Conservation (phyloP, 1,140 invertebrate species). For the Hirudo medicinalis region DNA sequence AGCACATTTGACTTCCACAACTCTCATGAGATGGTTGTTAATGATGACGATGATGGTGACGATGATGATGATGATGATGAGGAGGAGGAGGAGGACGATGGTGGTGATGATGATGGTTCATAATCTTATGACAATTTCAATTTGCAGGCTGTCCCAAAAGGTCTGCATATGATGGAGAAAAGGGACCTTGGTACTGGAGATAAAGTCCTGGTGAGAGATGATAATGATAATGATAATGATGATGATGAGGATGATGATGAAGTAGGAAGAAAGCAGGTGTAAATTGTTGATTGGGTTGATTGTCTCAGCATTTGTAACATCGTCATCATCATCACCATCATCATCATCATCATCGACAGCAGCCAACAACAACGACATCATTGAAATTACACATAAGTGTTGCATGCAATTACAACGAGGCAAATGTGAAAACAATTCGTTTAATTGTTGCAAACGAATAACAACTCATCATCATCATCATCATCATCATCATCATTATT, state of each 20-base stretch:
- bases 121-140: too few relatives aligned
- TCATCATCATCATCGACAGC: neutral
- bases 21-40: neutral
- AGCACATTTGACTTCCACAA: too few relatives aligned
- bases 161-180: too few relatives aligned
- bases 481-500: neutral
- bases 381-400: neutral
- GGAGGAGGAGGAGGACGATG: neutral
- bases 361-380: neutral
- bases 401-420: neutral
- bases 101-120: too few relatives aligned
- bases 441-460: neutral
- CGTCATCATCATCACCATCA: neutral
- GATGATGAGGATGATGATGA: too few relatives aligned
- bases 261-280: too few relatives aligned
- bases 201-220: too few relatives aligned
- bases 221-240: too few relatives aligned
- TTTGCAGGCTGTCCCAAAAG: too few relatives aligned
- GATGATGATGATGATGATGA: slow-evolving; percentile 3
- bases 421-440: neutral
- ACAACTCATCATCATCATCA: neutral
- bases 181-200: too few relatives aligned
- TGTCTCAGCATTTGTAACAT: neutral
- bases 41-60: slow-evolving; percentile 2
- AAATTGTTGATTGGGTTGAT: too few relatives aligned